Conservation (phyloP, 92 coral and sea anemone species). For the Blastomussa wellsi region DNA sequence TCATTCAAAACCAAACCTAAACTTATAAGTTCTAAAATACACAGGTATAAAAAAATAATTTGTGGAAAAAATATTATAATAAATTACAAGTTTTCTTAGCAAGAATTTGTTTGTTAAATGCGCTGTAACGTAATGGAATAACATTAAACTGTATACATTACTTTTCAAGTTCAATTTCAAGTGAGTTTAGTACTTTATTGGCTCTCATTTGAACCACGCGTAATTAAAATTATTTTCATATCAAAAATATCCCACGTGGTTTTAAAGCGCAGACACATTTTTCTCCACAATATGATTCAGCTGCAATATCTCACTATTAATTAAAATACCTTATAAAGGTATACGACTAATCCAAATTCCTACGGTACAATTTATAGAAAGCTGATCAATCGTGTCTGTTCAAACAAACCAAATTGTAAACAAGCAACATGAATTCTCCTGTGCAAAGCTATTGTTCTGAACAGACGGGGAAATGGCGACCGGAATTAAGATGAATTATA, state of each 20-base stretch:
- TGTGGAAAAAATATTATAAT: neutral
- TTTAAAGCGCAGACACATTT: slow-evolving; percentile 1
- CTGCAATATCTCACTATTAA: neutral
- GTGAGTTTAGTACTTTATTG: neutral
- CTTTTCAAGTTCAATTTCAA: neutral
- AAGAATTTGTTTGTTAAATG: neutral
- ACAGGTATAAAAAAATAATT: no score
- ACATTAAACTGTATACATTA: neutral
- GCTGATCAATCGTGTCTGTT: neutral
- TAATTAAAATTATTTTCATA: neutral
- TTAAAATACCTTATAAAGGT: neutral
- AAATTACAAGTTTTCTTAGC: neutral
- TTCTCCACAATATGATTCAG: neutral
- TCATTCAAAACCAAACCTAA: neutral
- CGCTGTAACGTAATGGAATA: neutral
- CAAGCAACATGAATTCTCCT: neutral
- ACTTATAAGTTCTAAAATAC: no score
- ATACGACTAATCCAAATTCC: neutral
- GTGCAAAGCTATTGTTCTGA: neutral
- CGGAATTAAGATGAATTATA: neutral
- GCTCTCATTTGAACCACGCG: neutral
- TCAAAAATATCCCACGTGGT: slow-evolving; percentile 44
- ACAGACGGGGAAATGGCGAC: neutral
- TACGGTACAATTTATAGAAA: neutral
- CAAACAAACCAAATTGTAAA: slow-evolving; percentile 21